Conservation (phyloP, 1,140 invertebrate species). For the Drosophila obscura region DNA sequence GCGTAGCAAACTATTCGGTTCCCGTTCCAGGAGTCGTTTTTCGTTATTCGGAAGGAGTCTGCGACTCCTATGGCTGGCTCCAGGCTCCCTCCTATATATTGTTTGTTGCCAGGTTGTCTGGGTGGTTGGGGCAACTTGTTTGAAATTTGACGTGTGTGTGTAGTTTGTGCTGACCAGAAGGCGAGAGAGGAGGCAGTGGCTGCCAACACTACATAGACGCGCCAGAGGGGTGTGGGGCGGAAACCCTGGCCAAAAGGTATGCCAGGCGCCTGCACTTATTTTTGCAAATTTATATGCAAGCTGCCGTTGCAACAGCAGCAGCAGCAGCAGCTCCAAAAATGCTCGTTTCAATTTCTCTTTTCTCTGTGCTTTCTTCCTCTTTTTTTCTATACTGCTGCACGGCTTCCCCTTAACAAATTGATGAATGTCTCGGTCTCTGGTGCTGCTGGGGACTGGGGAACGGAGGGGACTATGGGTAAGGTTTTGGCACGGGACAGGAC, state of each 20-base stretch:
- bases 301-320: slow-evolving; percentile 30
- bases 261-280: slow-evolving; percentile 55
- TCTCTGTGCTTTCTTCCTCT: slow-evolving; percentile 9
- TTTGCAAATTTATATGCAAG: slow-evolving; percentile 73
- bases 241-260: too few species aligned
- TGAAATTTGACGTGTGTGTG: slow-evolving; percentile 76
- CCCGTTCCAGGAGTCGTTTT: slow-evolving; percentile 1
- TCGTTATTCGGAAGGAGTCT: slow-evolving; percentile 26
- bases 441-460: slow-evolving; percentile 5
- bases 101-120: slow-evolving; percentile 32
- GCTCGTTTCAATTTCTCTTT: slow-evolving; percentile 68
- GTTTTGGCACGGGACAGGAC: slow-evolving; percentile 7
- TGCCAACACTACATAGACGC: neutral
- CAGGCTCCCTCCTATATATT: slow-evolving; percentile 16
- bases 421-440: slow-evolving; percentile 63
- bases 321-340: slow-evolving; percentile 52
- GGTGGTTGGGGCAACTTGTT: slow-evolving; percentile 64
- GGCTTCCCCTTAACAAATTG: slow-evolving; percentile 67
- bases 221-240: neutral
- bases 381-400: slow-evolving; percentile 16
- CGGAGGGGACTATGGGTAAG: neutral
- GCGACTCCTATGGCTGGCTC: slow-evolving; percentile 7
- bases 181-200: slow-evolving; percentile 4
- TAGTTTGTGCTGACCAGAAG: slow-evolving; percentile 61
- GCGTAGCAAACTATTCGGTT: slow-evolving; percentile 8